Evolutionary conservation across 2,888 invertebrate genomes (phyloP), one percentile per base, ranked within the genome.

Genomic region (Oxytorus armatus): DNA sequence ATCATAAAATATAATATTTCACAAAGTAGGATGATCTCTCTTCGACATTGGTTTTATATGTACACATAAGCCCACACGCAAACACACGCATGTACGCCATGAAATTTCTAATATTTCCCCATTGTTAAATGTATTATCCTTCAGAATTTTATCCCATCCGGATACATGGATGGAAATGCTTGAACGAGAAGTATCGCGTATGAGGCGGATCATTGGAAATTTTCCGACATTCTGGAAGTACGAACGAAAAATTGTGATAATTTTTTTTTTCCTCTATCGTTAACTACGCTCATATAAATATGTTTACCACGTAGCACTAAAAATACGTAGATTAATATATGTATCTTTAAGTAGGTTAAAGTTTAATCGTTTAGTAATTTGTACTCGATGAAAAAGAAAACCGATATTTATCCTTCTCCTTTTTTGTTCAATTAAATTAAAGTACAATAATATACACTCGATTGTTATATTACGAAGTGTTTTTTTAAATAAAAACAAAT

Each of bases 161-260:
- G 25, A 44, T 63, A 42, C n/a, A 33, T 18, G 14, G 14, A 63
- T 18, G 49, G n/a, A n/a, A 65, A 59, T 3, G 59, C 7, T n/a
- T 3, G 14, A 29, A 47, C 4, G n/a, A 66, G 8, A 36, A 49
- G 18, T 18, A 18, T 18, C 29, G 3, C 33, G 11, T 4, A 25
- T 10, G 8, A 33, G 7, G 33, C 8, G 7, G 5, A 16, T 53
- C 16, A 47, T 49, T 29, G 1, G 33, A 7, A 61, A 25, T 10
- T 5, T 49, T 23, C 21, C 36, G 33, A 68, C 18, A 69, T 70
- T 51, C 33, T 7, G 51, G 51, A 79, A 75, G 57, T 70, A 65
- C 65, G 65, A 70, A 66, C 57, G 39, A 51, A 72, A 68, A 25
- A 80, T 66, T 76, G 79, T 76, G 66, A 76, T 79, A 76, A 49